Evolutionary conservation across 1,140 invertebrate genomes (phyloP).

Genomic region (Holotrichia oblita): DNA sequence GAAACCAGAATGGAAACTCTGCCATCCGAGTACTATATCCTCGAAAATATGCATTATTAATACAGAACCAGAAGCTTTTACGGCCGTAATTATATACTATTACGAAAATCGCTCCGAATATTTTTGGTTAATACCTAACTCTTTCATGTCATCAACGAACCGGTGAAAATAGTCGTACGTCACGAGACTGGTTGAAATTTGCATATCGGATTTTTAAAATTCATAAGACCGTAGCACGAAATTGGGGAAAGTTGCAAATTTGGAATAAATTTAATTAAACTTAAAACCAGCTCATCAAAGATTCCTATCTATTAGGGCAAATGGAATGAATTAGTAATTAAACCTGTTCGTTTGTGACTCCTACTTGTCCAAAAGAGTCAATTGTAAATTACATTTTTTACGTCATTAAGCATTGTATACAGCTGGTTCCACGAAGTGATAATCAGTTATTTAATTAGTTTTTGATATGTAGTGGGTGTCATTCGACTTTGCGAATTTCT

Average conservation of each 20-base stretch:
- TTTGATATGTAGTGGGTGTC: too few species aligned
- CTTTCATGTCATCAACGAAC: background rate
- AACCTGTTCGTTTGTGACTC: background rate
- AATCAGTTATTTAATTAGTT: too few species aligned
- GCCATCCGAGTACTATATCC: background rate
- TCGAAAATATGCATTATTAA: constrained; percentile 6
- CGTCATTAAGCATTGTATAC: too few species aligned
- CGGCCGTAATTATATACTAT: constrained; percentile 11
- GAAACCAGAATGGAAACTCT: background rate
- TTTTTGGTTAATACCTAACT: constrained; percentile 9
- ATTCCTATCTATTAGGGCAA: constrained; percentile 4
- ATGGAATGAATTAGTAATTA: constrained; percentile 11
- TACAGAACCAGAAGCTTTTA: background rate
- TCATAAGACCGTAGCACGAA: constrained; percentile 24
- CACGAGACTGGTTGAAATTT: constrained; percentile 14
- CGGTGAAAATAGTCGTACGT: constrained; percentile 11
- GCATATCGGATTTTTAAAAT: constrained; percentile 33
- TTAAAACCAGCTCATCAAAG: constrained; percentile 19
- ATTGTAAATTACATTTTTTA: too few species aligned
- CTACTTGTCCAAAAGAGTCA: too few species aligned
- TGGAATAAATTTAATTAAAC: constrained; percentile 32
- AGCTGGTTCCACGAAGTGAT: too few species aligned
- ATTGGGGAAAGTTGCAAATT: constrained; percentile 18
- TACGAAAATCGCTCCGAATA: constrained; percentile 30
- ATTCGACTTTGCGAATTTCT: too few species aligned